Base-by-base conservation (phyloP, 2,888 invertebrate genomes). In the Mythimna pallens region DNA sequence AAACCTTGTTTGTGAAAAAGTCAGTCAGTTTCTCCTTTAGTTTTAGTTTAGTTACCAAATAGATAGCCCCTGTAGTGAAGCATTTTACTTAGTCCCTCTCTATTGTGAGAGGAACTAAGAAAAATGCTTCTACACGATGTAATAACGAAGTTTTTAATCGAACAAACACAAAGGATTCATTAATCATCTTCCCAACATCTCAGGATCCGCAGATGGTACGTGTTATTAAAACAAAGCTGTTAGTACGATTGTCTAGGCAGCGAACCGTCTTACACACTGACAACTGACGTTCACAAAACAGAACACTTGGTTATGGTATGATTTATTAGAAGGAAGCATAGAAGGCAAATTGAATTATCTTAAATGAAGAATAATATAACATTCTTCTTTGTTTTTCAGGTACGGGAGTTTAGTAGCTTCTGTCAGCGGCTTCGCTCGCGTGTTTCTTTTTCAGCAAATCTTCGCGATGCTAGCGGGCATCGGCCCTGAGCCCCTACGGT, bases 161-260 rank as follows among this genome's bases (percentile, higher is more conserved):
- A 40, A 69, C 12, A 30, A 40, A 22, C 22, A 61, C 14, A 54
- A 65, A 9, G 25, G 40, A 1, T 50, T 34, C 3, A 43, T 52
- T 25, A 47, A 76, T 76, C 58, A 70, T 59, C 47, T 62, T 1
- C 47, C 8, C 10, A 40, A 50, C 50, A 66, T 65, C 66, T 65
- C 65, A 76, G n/a, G 63, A 61, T 57, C 52, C n/a, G 22, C 80
- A 80, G 72, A 81, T 81, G 82, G 65, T 36, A 17, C 30, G 12
- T 81, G 69, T 82, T 82, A 74, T 79, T 66, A 63, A 69, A 81
- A 81, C 79, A 79, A 63, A 1, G 17, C 20, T 66, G 63, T 64
- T 71, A 69, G 57, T 61, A 68, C 70, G 34, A 81, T 82, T 80
- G 73, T 82, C 52, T 58, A 54, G 47, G 40, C 22, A 54, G n/a